Evolutionary conservation across 2,797 vertebrate genomes (phyloP), one percentile per base, ranked within the genome.

Genomic region (Brachymystax lenok): DNA sequence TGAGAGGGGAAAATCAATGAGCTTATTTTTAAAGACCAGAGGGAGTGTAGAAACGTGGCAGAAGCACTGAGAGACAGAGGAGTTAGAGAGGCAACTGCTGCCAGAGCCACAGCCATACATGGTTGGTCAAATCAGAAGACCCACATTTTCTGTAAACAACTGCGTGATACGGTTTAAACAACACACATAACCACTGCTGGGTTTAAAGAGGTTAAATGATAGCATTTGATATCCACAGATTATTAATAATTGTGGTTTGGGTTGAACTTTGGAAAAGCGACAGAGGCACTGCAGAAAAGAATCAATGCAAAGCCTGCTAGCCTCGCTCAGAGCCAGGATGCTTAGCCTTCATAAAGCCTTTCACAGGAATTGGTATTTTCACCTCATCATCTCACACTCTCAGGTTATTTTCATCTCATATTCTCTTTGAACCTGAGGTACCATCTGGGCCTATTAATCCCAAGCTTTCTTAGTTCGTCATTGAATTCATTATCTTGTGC

Each of bases 381-480:
- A 67, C 66, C 66, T 67, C 66, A 67, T 67, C 66, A 46, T 33
- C 28, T 28, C 64, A 28, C 40, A 46, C 64, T 33, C 28, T 30
- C 28, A 27, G 16, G 13, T 6, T 67, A 33, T 67, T 17, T 67
- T 67, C 4, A 67, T 67, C 28, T 17, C 28, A 17, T 30, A 67
- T 67, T 67, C 66, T 67, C 66, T 67, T 67, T 67, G 24, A 67
- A 33, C 64, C 28, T 33, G 64, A 33, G 28, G 27, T 10, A 30
- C 28, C 66, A 67, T 30, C 27, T 30, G 66, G 66, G 28, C 66
- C 28, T 16, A 67, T 67, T 67, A 67, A 30, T 30, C 14, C 40
- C 10, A 46, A 46, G 10, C 40, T 12, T 46, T 46, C 40, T 46
- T 46, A 46, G 40, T 12, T 46, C 40, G 12, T 30, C 4, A 13